Evolutionary conservation across 2,888 invertebrate genomes (phyloP).

Genomic region (Trichopoda pennipes): DNA sequence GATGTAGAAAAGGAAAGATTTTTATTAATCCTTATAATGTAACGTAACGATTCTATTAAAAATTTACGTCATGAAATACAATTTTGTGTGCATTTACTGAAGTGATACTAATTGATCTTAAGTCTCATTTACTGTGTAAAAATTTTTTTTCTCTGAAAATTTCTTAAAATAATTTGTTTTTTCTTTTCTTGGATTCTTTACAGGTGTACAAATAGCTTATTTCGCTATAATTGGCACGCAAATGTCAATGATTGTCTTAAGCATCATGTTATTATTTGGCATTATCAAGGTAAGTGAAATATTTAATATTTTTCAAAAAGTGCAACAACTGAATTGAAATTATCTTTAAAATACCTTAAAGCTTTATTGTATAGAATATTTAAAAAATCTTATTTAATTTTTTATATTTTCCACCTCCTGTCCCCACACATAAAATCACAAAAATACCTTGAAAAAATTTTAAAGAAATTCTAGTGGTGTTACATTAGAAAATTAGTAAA

Average conservation of each 20-base stretch:
- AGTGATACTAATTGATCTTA: slow-evolving; percentile 16
- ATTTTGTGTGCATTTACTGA: slow-evolving; percentile 10
- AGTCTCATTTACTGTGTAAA: neutral
- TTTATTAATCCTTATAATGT: too few species aligned
- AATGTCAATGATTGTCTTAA: slow-evolving; percentile 88
- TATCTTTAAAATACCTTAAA: too few species aligned
- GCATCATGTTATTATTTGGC: slow-evolving; percentile 87
- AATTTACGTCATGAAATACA: slow-evolving; percentile 16
- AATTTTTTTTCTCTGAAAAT: neutral
- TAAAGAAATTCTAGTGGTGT: neutral
- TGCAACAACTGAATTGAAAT: too few species aligned
- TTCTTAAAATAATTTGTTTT: slow-evolving; percentile 3
- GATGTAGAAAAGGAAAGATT: too few species aligned
- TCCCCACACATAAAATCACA: neutral
- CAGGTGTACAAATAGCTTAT: slow-evolving; percentile 91
- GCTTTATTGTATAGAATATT: too few species aligned
- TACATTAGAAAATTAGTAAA: neutral
- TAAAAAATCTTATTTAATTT: neutral
- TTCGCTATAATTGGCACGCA: slow-evolving; percentile 90
- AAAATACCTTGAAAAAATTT: slow-evolving; percentile 8
- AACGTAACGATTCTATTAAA: slow-evolving; percentile 5
- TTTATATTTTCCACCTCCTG: too few species aligned
- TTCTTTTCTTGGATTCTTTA: slow-evolving; percentile 71
- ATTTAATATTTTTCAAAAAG: neutral
- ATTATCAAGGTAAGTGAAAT: slow-evolving; percentile 86